Evolutionary conservation across 2,888 invertebrate genomes (phyloP).

Genomic region (Meliscaeva auricollis): DNA sequence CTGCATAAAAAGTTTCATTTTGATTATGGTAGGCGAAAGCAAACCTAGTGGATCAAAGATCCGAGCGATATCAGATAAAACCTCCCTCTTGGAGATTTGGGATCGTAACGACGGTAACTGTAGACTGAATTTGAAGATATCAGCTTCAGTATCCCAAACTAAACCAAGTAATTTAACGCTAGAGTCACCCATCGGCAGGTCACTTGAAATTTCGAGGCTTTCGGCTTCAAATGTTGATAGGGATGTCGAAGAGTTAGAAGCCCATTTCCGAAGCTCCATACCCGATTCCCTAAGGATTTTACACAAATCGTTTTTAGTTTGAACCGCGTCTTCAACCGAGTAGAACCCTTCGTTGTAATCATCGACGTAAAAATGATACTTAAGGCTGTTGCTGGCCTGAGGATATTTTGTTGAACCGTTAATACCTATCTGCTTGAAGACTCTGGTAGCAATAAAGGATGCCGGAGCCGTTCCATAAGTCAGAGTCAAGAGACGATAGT

Average conservation of each 20-base stretch:
- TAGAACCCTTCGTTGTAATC: conserved; percentile 1
- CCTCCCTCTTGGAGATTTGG: conserved; percentile 9
- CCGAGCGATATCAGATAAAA: conserved; percentile 32
- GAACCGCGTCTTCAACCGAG: neutral
- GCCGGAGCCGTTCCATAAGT: conserved; percentile 36
- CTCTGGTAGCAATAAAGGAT: conserved; percentile 35
- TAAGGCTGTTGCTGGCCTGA: conserved; percentile 12
- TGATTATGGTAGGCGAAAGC: conserved; percentile 27
- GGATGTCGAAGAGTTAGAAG: too few relatives aligned
- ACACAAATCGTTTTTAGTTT: conserved; percentile 7
- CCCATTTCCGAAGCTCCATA: neutral
- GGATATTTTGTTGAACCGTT: conserved; percentile 14
- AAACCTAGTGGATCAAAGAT: conserved; percentile 38
- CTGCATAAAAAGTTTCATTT: conserved; percentile 38
- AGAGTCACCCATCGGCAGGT: conserved; percentile 7
- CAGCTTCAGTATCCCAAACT: conserved; percentile 6
- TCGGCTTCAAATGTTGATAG: too few relatives aligned
- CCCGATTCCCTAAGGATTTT: neutral
- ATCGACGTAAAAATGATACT: neutral
- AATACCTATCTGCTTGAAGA: conserved; percentile 28
- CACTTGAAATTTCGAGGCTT: neutral
- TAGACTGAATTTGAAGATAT: conserved; percentile 22
- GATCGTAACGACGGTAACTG: neutral
- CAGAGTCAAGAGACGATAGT: conserved; percentile 32
- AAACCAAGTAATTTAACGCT: conserved; percentile 18